These are phyloP conservation scores for Bombyx mori DNA, from an alignment of 1,140 invertebrate species.

Conservation along the genomic window ASM3026992v2 NC_085119.1:6951001-6951500, in stretches of 20 bases:
- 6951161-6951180: constrained; percentile 14
- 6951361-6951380: constrained; percentile 52
- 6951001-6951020: constrained; percentile 32
- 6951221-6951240: constrained; percentile 10
- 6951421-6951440: too few species aligned
- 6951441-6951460: too few species aligned
- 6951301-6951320: constrained; percentile 48
- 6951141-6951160: constrained; percentile 15
- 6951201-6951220: constrained; percentile 9
- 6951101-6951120: constrained; percentile 28
- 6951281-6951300: constrained; percentile 42
- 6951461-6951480: too few species aligned
- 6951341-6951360: constrained; percentile 49
- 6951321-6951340: constrained; percentile 21
- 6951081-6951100: constrained; percentile 23
- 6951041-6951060: constrained; percentile 63
- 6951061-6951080: constrained; percentile 55
- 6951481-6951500: too few species aligned
- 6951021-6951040: constrained; percentile 40
- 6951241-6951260: constrained; percentile 61
- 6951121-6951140: constrained; percentile 17
- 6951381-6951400: constrained; percentile 58
- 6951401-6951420: constrained; percentile 55
- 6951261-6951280: constrained; percentile 28
- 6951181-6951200: constrained; percentile 10